Evolutionary conservation across 2,797 vertebrate genomes (phyloP).

Genomic region (Lophius americanus): DNA sequence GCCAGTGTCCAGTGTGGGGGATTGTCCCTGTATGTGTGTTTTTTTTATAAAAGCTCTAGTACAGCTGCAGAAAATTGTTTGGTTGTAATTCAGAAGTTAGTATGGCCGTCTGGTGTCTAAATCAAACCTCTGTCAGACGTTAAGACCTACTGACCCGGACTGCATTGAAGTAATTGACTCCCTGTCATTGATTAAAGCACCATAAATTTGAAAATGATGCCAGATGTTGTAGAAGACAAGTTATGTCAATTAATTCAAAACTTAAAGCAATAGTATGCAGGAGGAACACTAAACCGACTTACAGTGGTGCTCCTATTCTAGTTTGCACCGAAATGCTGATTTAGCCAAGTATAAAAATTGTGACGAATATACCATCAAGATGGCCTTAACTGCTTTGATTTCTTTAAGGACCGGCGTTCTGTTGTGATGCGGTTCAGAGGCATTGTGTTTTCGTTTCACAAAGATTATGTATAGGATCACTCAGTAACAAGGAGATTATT

Average conservation of each 20-base stretch:
- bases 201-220: background rate
- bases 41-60: constrained; percentile 32
- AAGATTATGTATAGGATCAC: too few relatives aligned
- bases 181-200: constrained; percentile 8
- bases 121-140: constrained; percentile 33
- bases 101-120: constrained; percentile 30
- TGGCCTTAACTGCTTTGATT: too few relatives aligned
- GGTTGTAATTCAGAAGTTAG: constrained; percentile 40
- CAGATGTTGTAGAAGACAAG: background rate
- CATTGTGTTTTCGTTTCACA: too few relatives aligned
- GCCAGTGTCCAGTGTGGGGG: constrained; percentile 39
- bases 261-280: background rate
- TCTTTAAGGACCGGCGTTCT: too few relatives aligned
- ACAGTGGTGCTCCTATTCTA: too few relatives aligned
- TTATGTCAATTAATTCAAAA: background rate
- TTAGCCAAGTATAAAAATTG: too few relatives aligned
- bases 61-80: constrained; percentile 50
- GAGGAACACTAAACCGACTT: too few relatives aligned
- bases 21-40: background rate
- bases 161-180: constrained; percentile 29
- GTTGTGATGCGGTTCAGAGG: too few relatives aligned
- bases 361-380: too few relatives aligned
- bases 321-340: too few relatives aligned
- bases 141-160: constrained; percentile 44
- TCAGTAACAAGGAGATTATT: too few relatives aligned